Conservation (phyloP, 2,888 invertebrate species). For the Tromatobia lineatoria region DNA sequence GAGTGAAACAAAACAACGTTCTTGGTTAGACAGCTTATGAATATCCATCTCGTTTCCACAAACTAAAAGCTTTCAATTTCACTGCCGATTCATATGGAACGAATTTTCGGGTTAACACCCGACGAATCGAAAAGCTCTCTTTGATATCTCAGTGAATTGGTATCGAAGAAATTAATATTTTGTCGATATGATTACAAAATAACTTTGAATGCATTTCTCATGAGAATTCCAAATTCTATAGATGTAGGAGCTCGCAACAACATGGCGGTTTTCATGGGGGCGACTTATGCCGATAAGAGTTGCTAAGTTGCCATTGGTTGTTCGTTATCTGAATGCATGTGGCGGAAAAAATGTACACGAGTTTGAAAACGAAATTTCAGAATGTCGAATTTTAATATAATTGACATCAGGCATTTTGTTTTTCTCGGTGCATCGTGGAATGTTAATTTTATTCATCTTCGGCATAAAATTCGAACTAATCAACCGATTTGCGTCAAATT, state of each 20-base stretch:
- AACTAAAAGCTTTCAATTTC: background rate
- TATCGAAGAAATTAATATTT: conserved; percentile 5
- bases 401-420: too few species aligned
- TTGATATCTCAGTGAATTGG: background rate
- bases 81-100: background rate
- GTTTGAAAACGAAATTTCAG: background rate
- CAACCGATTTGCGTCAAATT: too few species aligned
- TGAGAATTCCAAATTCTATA: conserved; percentile 14
- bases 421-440: too few species aligned
- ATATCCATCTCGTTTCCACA: conserved; percentile 9
- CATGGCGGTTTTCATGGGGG: background rate
- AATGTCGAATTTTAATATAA: background rate
- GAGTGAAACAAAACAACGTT: conserved; percentile 14
- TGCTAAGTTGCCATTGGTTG: conserved; percentile 15
- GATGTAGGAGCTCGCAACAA: conserved; percentile 2
- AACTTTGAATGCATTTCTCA: conserved; percentile 23
- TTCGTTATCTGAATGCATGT: conserved; percentile 36
- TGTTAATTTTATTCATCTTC: too few species aligned
- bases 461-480: too few species aligned
- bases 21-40: conserved; percentile 51
- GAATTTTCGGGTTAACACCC: background rate
- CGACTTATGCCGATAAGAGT: background rate
- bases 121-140: background rate
- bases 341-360: conserved; percentile 30
- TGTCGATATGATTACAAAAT: conserved; percentile 43